phyloP scores from a whole-genome alignment of 2,113 vertebrate genomes.

The Cinclus cinclus region DNA sequence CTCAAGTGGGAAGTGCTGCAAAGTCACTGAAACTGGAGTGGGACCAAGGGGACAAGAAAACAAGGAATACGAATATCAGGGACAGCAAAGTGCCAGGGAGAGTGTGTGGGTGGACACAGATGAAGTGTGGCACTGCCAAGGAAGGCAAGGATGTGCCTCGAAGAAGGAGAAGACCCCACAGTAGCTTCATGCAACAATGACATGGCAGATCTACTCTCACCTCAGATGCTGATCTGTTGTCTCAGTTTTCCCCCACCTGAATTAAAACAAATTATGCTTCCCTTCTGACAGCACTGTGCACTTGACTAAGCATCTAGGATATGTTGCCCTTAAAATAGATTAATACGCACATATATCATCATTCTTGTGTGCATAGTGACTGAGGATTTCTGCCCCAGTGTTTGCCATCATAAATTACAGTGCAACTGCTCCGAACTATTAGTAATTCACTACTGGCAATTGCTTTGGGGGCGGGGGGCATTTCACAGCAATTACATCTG shows the following conservation, averaged over 20 bases:
- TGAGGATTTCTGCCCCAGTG: neutral
- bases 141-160: neutral
- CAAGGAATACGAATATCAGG: neutral
- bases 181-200: neutral
- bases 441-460: neutral
- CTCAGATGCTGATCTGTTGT: neutral
- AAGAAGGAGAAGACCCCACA: neutral
- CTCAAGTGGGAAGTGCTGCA: neutral
- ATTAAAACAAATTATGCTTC: neutral
- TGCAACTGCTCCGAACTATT: neutral
- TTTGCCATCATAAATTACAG: constrained; percentile 19
- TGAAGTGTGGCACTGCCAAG: accelerated
- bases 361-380: neutral
- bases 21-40: neutral
- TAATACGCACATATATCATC: neutral
- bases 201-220: neutral
- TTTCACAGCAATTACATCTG: neutral
- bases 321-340: neutral
- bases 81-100: neutral
- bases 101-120: neutral
- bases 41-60: neutral
- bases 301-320: neutral
- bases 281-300: neutral
- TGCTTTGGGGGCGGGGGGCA: accelerated
- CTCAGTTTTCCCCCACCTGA: neutral